phyloP scores from a whole-genome alignment of 2,113 vertebrate species.

The Etheostoma cragini region DNA sequence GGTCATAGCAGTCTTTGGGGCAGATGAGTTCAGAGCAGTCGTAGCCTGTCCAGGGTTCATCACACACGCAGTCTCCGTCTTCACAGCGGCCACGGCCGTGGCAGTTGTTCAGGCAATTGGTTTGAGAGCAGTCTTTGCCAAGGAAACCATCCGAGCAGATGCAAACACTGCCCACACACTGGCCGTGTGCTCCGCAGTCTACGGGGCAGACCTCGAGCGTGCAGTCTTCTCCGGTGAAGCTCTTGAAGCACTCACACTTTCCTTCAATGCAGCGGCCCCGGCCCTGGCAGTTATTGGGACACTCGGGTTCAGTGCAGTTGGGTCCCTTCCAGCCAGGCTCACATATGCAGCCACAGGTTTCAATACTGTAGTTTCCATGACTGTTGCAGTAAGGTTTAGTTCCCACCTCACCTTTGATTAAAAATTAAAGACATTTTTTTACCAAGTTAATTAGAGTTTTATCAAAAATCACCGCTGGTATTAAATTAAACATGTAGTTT shows the following conservation, averaged over 20 bases:
- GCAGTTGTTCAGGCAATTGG: conserved; percentile 88
- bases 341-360: conserved; percentile 87
- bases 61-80: conserved; percentile 88
- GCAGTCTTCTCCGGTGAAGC: conserved; percentile 88
- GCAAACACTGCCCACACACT: conserved; percentile 84
- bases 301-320: conserved; percentile 89
- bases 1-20: conserved; percentile 87
- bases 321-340: conserved; percentile 86
- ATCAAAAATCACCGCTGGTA: not conserved
- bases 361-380: conserved; percentile 91
- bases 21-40: conserved; percentile 90
- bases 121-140: conserved; percentile 89
- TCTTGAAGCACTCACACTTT: conserved; percentile 90
- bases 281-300: conserved; percentile 87
- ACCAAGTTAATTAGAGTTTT: not conserved
- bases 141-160: conserved; percentile 86
- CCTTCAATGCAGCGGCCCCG: conserved; percentile 89
- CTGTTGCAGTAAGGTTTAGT: conserved; percentile 90
- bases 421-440: not conserved
- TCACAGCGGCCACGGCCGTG: conserved; percentile 83
- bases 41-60: conserved; percentile 85
- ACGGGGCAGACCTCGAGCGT: conserved; percentile 79
- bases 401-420: conserved; percentile 86
- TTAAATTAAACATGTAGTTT: too few relatives aligned
- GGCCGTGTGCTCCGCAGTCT: conserved; percentile 85